A percentile compares a stretch with the other conserved stretches of the same genome.
phyloP scores from a whole-genome alignment of 2,113 vertebrate genomes.

The Sebastes fasciatus region DNA sequence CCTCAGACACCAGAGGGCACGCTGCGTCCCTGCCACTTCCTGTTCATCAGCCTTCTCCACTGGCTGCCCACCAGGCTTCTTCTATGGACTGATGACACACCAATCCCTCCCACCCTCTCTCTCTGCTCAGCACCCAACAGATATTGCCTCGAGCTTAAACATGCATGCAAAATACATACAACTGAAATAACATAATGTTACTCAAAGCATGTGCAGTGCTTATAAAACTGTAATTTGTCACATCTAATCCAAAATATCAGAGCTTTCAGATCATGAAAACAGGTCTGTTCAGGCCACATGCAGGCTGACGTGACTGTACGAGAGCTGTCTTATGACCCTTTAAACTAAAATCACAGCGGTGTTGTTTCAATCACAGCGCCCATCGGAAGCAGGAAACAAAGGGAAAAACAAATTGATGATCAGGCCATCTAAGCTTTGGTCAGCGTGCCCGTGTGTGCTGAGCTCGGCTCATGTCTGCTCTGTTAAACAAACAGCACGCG shows the following conservation, averaged over 20 bases:
- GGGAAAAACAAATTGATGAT: constrained; percentile 59
- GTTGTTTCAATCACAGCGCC: constrained; percentile 61
- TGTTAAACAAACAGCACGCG: constrained; percentile 67
- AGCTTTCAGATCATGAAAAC: constrained; percentile 14
- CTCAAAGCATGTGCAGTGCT: neutral
- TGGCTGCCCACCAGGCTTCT: constrained; percentile 59
- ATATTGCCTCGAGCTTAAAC: constrained; percentile 31
- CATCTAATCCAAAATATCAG: constrained; percentile 27
- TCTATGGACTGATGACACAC: constrained; percentile 51
- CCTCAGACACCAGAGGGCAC: constrained; percentile 56
- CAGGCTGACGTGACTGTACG: constrained; percentile 17
- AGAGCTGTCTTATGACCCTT: constrained; percentile 27
- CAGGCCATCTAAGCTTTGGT: constrained; percentile 52
- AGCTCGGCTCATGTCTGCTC: constrained; percentile 62
- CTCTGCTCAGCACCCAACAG: constrained; percentile 26
- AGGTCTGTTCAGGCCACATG: neutral
- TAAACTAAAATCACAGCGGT: constrained; percentile 53
- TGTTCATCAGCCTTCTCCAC: constrained; percentile 74
- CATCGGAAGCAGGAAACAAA: constrained; percentile 72
- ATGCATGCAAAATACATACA: constrained; percentile 15
- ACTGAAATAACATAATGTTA: neutral
- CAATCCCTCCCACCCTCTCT: constrained; percentile 14
- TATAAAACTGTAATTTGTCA: constrained; percentile 25
- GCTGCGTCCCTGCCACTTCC: constrained; percentile 74
- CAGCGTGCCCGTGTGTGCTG: constrained; percentile 41